A percentile compares a stretch with the other conserved stretches of the same genome.
These are phyloP conservation scores for Archivesica marissinica DNA, from an alignment of 1,140 invertebrate species.

Conservation along the genomic window DNA sequence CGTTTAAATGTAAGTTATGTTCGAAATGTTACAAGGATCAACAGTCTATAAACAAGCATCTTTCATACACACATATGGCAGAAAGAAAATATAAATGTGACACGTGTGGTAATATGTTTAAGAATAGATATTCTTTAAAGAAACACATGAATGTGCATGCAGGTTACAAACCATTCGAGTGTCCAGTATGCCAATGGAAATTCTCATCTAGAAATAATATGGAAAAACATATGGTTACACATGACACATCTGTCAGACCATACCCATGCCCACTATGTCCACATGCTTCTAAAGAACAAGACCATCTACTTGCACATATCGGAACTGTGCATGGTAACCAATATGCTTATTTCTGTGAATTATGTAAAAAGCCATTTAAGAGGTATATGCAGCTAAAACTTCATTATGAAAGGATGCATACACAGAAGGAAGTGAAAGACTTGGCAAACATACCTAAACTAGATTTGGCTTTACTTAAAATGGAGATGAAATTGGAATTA, in stretches of 20 bases:
- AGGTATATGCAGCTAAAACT: slow-evolving; percentile 68
- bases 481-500: slow-evolving; percentile 28
- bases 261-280: slow-evolving; percentile 72
- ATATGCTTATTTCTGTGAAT: slow-evolving; percentile 74
- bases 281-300: slow-evolving; percentile 62
- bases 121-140: slow-evolving; percentile 64
- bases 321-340: slow-evolving; percentile 69
- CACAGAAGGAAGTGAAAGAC: slow-evolving; percentile 48
- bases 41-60: slow-evolving; percentile 65
- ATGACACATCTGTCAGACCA: slow-evolving; percentile 63
- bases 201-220: slow-evolving; percentile 68
- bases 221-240: slow-evolving; percentile 68
- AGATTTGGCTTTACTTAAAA: slow-evolving; percentile 47
- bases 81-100: slow-evolving; percentile 68
- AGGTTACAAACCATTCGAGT: slow-evolving; percentile 67
- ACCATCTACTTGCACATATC: slow-evolving; percentile 72
- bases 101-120: slow-evolving; percentile 68
- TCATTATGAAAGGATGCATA: slow-evolving; percentile 69
- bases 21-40: slow-evolving; percentile 68
- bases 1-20: slow-evolving; percentile 68
- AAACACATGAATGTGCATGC: slow-evolving; percentile 69
- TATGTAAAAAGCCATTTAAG: slow-evolving; percentile 73
- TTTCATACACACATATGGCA: slow-evolving; percentile 59
- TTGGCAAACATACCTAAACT: not conserved
- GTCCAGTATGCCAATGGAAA: slow-evolving; percentile 66